Evolutionary conservation across 2,888 invertebrate species (phyloP), one percentile per base, ranked within the genome.

Genomic region (Morinoia aosen): DNA sequence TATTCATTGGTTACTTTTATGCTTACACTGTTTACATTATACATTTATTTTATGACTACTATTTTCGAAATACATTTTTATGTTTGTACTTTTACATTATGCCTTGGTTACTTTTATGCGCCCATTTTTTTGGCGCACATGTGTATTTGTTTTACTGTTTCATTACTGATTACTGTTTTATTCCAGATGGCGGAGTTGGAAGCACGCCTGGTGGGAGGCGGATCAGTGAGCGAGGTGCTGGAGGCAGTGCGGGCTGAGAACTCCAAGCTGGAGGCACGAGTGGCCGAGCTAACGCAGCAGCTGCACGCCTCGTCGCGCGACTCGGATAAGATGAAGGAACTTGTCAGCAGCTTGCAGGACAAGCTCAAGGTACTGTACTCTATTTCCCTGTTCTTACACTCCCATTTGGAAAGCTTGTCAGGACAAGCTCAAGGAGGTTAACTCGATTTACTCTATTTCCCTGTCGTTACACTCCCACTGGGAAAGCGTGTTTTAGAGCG

Each of bases 191-290:
- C 93, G 10, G 93, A 93, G 93, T 48, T 93, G 10, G 93, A 93
- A n/a, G 95, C 61, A 10, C 95, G 95, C 25, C 64, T 95, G 33
- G 95, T 95, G 40, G 95, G 95, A n/a, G 95, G 95, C 19, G 95
- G 95, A 14, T 64, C 61, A 7, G 95, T 95, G 39, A 64, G 95
- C n/a, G 95, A 95, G 56, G 95, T 95, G 48, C 95, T 95, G 61
- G 95, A 95, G 64, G 95, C 64, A n/a, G 95, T 95, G 39, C 58
- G 95, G 1, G 95, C 95, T 61, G 95, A 95, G 95, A 95, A 95
- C 58, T 48, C 48, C 19, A 95, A 64, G 58, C 95, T 95, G 95
- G 95, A 95, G 95, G 39, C 56, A 12, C 95, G 64, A 10, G 95
- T 95, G 58, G 64, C 58, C 5, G 95, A 95, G 95, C 95, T 95